Evolutionary conservation across 2,888 invertebrate species (phyloP), one percentile per base, ranked within the genome.

Genomic region (Campopleginae sp.): DNA sequence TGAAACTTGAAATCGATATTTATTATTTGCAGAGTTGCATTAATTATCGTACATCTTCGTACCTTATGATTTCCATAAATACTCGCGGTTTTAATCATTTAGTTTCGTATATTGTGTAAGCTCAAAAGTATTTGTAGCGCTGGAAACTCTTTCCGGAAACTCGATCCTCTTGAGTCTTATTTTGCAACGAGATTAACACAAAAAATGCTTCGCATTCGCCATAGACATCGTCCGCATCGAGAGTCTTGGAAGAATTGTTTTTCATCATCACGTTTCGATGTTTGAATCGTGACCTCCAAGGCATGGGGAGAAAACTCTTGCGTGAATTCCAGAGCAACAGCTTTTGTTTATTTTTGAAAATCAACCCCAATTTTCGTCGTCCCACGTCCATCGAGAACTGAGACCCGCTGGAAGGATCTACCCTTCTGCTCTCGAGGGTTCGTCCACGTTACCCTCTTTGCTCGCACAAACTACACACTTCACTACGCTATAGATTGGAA

Each of bases 1-100:
- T 89, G 89, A 90, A 90, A 86, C 88, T 88, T 88, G 89, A 87
- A 87, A 92, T 92, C 92, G 91, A 93, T 92, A 92, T 93, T 93
- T 92, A 90, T 90, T 89, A 90, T 89, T 90, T 84, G 84, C 87
- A 84, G 88, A 89, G 89, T 74, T 90, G 91, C 91, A 92, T 93
- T 92, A 92, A 92, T 93, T 92, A 93, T 90, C 91, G 86, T 89
- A 86, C 38, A 58, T 74, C 42, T 81, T 85, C 81, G 80, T 88
- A 87, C 87, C 86, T n/a, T 27, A 77, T 80, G 48, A 77, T 82
- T 83, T 86, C 77, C 82, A 86, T 82, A 83, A 83, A 86, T 86
- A 83, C 82, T 65, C 82, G 17, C 8, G 38, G 38, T 0, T 38
- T 38, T 38, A 38, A 38, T 38, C 7, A 17, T 19, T 27, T 58